Evolutionary conservation across 2,797 vertebrate species (phyloP).

Genomic region (Epinephelus malabaricus): DNA sequence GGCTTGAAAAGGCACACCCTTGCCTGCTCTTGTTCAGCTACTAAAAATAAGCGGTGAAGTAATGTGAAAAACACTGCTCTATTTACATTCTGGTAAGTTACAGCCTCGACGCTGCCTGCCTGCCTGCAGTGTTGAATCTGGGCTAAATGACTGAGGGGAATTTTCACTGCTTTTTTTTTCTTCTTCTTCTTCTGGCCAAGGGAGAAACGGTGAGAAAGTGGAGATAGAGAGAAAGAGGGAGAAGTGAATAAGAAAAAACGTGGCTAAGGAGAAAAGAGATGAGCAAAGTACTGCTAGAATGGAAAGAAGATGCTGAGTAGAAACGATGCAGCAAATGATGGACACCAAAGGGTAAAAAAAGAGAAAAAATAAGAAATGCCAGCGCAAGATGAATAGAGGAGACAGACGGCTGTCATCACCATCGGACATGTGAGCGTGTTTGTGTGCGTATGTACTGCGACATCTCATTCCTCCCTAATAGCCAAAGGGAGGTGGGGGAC

Average conservation of each 20-base stretch:
- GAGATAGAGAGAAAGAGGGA: slow-evolving; percentile 25
- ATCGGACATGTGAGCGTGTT: slow-evolving; percentile 25
- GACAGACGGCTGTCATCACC: slow-evolving; percentile 34
- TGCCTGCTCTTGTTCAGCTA: slow-evolving; percentile 79
- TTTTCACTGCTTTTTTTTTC: slow-evolving; percentile 52
- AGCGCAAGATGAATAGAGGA: slow-evolving; percentile 12
- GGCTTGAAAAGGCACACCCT: slow-evolving; percentile 75
- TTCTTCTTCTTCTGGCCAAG: slow-evolving; percentile 29
- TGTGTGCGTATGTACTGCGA: slow-evolving; percentile 37
- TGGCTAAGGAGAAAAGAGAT: background rate
- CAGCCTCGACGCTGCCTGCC: slow-evolving; percentile 64
- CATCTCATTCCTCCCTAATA: slow-evolving; percentile 78
- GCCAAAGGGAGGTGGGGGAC: slow-evolving; percentile 57
- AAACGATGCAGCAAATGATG: background rate
- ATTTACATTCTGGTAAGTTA: slow-evolving; percentile 85
- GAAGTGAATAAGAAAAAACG: background rate
- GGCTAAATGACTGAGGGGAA: slow-evolving; percentile 75
- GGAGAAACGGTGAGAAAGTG: slow-evolving; percentile 50
- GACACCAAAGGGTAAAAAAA: background rate
- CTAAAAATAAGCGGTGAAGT: slow-evolving; percentile 87
- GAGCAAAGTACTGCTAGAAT: background rate
- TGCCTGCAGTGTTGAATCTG: slow-evolving; percentile 65
- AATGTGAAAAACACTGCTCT: slow-evolving; percentile 85
- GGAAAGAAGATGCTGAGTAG: background rate
- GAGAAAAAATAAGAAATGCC: slow-evolving; percentile 5